Evolutionary conservation across 2,113 vertebrate species (phyloP).

Genomic region (Morone saxatilis): DNA sequence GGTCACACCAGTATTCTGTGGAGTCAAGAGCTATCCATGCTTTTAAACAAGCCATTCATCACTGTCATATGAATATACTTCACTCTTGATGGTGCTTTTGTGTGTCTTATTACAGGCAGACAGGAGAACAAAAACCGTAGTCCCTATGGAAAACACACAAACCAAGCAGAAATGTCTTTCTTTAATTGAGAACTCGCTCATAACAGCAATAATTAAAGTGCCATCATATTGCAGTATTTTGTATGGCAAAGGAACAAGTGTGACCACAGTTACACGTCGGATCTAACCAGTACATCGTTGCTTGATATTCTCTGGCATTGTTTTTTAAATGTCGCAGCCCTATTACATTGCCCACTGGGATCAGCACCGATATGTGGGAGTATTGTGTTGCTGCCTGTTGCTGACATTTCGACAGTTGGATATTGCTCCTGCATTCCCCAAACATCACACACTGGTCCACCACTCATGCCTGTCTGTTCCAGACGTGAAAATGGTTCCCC

Average conservation of each 20-base stretch:
- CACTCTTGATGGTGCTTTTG: conserved; percentile 65
- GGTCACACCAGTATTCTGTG: conserved; percentile 49
- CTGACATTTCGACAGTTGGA: conserved; percentile 80
- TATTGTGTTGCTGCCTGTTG: conserved; percentile 78
- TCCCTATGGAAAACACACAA: conserved; percentile 62
- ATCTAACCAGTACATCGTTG: conserved; percentile 56
- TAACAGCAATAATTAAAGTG: conserved; percentile 61
- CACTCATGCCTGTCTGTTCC: conserved; percentile 53
- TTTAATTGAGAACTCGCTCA: conserved; percentile 63
- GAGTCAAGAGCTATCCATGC: conserved; percentile 66
- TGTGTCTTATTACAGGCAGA: conserved; percentile 66
- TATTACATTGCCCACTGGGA: conserved; percentile 78
- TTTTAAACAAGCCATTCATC: conserved; percentile 81
- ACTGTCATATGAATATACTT: conserved; percentile 74
- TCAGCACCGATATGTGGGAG: conserved; percentile 59
- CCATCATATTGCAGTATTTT: conserved; percentile 39
- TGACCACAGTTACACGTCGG: conserved; percentile 25
- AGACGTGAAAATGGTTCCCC: conserved; percentile 38
- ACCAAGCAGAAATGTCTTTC: conserved; percentile 32
- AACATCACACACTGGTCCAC: conserved; percentile 56
- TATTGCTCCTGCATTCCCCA: conserved; percentile 69
- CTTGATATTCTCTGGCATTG: conserved; percentile 67
- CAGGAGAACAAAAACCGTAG: conserved; percentile 65
- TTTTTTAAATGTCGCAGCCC: conserved; percentile 78
- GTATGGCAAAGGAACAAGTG: conserved; percentile 41